phyloP scores from a whole-genome alignment of 2,888 invertebrate genomes.

The Acleris emargana region DNA sequence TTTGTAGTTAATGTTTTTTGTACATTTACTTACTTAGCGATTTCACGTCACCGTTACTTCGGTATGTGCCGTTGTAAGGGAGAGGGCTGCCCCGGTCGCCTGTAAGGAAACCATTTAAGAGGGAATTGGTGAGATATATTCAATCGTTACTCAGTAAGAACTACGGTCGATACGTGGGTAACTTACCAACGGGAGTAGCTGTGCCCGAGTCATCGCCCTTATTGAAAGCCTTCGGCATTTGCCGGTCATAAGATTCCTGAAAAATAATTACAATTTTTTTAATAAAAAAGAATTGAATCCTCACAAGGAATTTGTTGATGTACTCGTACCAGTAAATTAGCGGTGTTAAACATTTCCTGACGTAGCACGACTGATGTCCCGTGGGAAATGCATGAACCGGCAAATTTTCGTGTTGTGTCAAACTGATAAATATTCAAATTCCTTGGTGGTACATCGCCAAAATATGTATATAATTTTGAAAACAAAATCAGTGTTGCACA shows the following conservation, averaged over 20 bases:
- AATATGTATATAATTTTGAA: no score
- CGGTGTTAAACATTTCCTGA: no score
- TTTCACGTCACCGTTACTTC: constrained; percentile 66
- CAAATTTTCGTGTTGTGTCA: no score
- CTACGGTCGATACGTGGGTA: constrained; percentile 1
- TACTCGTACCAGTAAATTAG: no score
- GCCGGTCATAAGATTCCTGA: constrained; percentile 61
- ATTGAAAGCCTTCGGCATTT: constrained; percentile 46
- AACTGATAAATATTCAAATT: no score
- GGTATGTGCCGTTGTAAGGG: constrained; percentile 58
- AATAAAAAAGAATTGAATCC: neutral
- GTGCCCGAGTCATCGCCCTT: constrained; percentile 61
- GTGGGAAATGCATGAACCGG: no score
- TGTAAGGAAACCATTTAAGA: constrained; percentile 41
- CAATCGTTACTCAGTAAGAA: constrained; percentile 4
- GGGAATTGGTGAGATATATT: constrained; percentile 8
- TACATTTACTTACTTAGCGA: constrained; percentile 63
- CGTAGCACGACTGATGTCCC: no score
- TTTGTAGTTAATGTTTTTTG: constrained; percentile 28
- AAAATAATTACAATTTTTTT: constrained; percentile 41
- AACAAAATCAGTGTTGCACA: no score
- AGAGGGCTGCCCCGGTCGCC: constrained; percentile 60
- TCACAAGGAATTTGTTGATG: no score
- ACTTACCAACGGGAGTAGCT: constrained; percentile 61
- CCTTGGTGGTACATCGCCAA: no score